Evolutionary conservation across 2,888 invertebrate genomes (phyloP), one percentile per base, ranked within the genome.

Genomic region (Yponomeuta plumbellus): DNA sequence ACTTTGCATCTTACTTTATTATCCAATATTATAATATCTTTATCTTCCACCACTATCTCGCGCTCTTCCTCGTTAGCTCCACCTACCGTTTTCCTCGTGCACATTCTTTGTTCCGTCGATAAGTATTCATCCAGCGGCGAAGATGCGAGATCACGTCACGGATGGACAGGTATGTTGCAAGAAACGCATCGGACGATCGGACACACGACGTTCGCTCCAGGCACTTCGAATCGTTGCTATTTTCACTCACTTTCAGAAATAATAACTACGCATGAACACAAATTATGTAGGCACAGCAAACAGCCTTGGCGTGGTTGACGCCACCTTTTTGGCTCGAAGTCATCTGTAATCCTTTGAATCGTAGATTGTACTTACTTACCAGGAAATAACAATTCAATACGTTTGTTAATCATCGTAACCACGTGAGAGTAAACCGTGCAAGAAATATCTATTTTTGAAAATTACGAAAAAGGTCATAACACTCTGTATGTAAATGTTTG

Each of bases 141-240:
- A 39, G 39, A 62, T 62, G 62, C 62, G 62, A 23, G 62, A 62
- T 62, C 40, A 62, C 62, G 62, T 39, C 62, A 62, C 21, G 62
- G 21, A 13, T 23, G 59, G 59, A 21, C 23, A 21, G 59, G 22
- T 59, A 22, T 23, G 23, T 23, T 21, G 59, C 59, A 22, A 22
- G 59, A n/a, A 22, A 59, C 21, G 59, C 59, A 23, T 23, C 23
- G 59, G 44, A 52, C 44, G 17, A 17, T 17, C 44, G 44, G 34
- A 5, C 44, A 17, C 44, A 2, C 44, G 44, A 17, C 34, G 34
- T 34, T 17, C 44, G 44, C 44, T 52, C 44, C 17, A 52, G 44
- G 44, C 44, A 17, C 34, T 52, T 52, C 3, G 44, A 13, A 13
- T 52, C 17, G 44, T 52, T 52, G 44, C 17, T 52, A 4, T 52